phyloP scores from a whole-genome alignment of 2,888 invertebrate genomes.

The Hipparchia sbordonii region DNA sequence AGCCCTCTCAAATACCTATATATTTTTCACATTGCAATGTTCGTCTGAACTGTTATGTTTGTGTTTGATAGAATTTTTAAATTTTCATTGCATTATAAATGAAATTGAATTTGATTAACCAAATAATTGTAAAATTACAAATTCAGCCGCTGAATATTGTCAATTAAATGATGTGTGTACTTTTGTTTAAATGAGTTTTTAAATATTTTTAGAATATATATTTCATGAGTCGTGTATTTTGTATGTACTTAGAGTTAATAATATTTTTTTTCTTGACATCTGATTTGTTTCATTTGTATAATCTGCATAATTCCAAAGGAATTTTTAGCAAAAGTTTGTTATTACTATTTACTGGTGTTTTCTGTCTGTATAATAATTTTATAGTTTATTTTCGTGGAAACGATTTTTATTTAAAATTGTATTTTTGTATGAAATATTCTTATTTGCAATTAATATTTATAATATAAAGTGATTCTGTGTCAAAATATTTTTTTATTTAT shows the following conservation, averaged over 20 bases:
- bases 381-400: conserved; percentile 75
- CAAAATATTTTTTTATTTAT: conserved; percentile 43
- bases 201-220: conserved; percentile 14
- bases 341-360: conserved; percentile 44
- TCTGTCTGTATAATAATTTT: conserved; percentile 59
- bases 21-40: no score
- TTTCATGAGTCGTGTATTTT: not conserved
- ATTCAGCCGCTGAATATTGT: conserved; percentile 23
- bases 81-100: not conserved
- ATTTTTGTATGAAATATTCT: conserved; percentile 81
- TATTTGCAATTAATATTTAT: conserved; percentile 81
- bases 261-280: conserved; percentile 59
- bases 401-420: conserved; percentile 78
- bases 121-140: conserved; percentile 2
- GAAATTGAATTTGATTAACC: not conserved
- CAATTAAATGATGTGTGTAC: conserved; percentile 31
- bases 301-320: conserved; percentile 43
- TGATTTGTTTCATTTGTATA: conserved; percentile 52
- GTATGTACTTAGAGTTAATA: conserved; percentile 36
- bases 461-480: conserved; percentile 76
- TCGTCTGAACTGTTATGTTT: not conserved
- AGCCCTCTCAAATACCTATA: no score
- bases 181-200: conserved; percentile 33
- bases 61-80: not conserved
- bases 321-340: conserved; percentile 42